phyloP scores from a whole-genome alignment of 2,888 invertebrate genomes.

The Archips crataeganus region DNA sequence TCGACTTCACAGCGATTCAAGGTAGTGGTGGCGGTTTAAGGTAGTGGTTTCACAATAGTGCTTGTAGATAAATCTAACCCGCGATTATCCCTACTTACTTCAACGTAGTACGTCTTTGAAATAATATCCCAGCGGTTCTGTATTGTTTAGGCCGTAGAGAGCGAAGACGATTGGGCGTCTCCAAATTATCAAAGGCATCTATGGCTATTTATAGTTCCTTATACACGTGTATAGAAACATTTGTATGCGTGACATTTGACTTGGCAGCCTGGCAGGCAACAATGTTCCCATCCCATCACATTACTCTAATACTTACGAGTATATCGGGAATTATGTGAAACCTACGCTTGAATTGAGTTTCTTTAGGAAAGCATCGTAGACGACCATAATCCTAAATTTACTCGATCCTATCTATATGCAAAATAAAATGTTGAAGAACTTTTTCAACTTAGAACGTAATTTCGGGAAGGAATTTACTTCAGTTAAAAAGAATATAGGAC shows the following conservation, averaged over 20 bases:
- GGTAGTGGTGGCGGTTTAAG: neutral
- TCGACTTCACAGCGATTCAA: no score
- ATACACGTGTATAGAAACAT: slow-evolving; percentile 25
- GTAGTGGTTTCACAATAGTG: neutral
- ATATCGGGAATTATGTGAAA: slow-evolving; percentile 22
- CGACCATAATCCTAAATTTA: slow-evolving; percentile 1
- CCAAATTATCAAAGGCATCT: slow-evolving; percentile 7
- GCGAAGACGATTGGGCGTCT: neutral
- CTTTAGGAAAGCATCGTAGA: neutral
- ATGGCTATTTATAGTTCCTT: slow-evolving; percentile 30
- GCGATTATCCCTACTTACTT: neutral
- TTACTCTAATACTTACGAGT: slow-evolving; percentile 23
- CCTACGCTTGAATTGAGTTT: slow-evolving; percentile 21
- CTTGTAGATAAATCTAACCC: neutral
- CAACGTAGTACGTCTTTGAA: neutral
- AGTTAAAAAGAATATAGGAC: neutral
- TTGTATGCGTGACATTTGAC: slow-evolving; percentile 34
- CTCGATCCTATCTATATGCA: slow-evolving; percentile 10
- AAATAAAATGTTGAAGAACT: slow-evolving; percentile 2
- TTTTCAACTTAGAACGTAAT: neutral
- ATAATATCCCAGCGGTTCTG: neutral
- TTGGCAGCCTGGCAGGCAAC: slow-evolving; percentile 17
- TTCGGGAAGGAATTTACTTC: neutral
- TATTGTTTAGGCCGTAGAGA: slow-evolving; percentile 1
- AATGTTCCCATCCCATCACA: slow-evolving; percentile 31